phyloP scores from a whole-genome alignment of 2,888 invertebrate genomes.

The Drosophila niveifrons region DNA sequence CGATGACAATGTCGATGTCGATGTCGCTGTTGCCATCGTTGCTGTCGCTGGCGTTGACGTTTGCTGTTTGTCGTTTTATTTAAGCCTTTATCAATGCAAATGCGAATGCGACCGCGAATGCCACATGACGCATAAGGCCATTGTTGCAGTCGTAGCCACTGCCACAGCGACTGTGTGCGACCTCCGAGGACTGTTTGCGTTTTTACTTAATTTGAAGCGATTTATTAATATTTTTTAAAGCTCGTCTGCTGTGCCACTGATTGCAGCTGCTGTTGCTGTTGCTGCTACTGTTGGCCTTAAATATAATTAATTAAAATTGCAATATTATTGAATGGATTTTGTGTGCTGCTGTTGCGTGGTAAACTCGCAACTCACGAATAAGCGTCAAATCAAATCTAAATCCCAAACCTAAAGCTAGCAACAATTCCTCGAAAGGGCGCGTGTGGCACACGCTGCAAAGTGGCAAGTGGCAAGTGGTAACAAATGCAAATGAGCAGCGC shows the following conservation, averaged over 20 bases:
- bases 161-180: not conserved
- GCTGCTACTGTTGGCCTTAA: not conserved
- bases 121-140: constrained; percentile 39
- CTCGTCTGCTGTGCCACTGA: constrained; percentile 21
- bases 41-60: constrained; percentile 40
- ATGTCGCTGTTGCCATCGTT: constrained; percentile 24
- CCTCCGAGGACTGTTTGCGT: constrained; percentile 54
- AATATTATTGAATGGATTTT: constrained; percentile 35
- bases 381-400: constrained; percentile 37
- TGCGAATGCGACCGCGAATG: constrained; percentile 47
- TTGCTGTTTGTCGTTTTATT: constrained; percentile 61
- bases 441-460: constrained; percentile 1
- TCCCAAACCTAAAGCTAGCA: constrained; percentile 8
- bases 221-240: constrained; percentile 67
- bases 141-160: constrained; percentile 9
- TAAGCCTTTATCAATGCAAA: constrained; percentile 73
- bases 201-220: constrained; percentile 72
- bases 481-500: constrained; percentile 52
- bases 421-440: not conserved
- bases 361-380: constrained; percentile 8
- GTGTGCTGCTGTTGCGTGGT: constrained; percentile 7
- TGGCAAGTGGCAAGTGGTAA: constrained; percentile 23
- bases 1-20: constrained; percentile 1
- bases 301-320: constrained; percentile 58
- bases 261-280: constrained; percentile 41